Percentiles rank a stretch among this genome's conserved stretches.
Conservation (phyloP, 2,888 invertebrate genomes). For the Aspidiotus destructor region DNA sequence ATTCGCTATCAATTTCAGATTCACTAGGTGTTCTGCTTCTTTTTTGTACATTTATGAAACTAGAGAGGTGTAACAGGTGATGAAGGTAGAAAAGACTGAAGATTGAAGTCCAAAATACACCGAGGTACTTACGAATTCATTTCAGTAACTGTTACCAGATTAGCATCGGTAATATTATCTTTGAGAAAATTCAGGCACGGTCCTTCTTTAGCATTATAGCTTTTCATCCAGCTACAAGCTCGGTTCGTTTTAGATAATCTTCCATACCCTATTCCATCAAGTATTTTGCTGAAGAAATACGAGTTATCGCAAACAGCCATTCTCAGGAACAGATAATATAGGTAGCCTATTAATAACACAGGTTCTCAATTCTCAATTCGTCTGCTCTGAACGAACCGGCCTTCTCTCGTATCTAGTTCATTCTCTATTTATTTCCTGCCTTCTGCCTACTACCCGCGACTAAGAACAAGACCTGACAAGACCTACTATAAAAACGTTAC, state of each 20-base stretch:
- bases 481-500: too few relatives aligned
- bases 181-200: neutral
- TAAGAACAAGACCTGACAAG: too few relatives aligned
- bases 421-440: too few relatives aligned
- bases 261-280: neutral
- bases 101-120: neutral
- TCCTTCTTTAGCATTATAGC: neutral
- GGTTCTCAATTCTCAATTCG: too few relatives aligned
- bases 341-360: too few relatives aligned
- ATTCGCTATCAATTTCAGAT: neutral
- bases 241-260: neutral
- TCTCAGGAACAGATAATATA: too few relatives aligned
- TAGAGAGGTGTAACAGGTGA: neutral
- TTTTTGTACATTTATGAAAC: neutral
- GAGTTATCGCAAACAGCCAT: neutral
- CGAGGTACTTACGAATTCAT: neutral
- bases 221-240: neutral
- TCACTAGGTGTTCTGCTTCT: neutral
- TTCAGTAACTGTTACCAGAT: neutral
- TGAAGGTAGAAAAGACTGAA: neutral
- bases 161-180: neutral
- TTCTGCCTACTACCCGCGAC: too few relatives aligned
- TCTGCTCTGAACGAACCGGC: too few relatives aligned
- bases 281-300: neutral
- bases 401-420: too few relatives aligned